Evolutionary conservation across 2,888 invertebrate genomes (phyloP).

Genomic region (Perithous albicinctus): DNA sequence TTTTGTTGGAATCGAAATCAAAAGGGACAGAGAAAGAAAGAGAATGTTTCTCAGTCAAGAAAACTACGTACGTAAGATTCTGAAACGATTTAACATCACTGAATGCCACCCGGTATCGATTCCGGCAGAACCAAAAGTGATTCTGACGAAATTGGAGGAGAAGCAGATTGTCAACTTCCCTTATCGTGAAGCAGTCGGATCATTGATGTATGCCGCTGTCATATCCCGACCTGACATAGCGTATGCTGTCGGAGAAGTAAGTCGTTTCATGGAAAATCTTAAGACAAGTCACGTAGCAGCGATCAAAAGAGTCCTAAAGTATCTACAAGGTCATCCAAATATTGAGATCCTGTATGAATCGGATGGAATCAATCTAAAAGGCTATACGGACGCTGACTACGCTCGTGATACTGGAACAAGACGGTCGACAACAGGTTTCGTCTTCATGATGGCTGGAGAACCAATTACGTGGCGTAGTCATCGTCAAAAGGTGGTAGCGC

Average conservation of each 20-base stretch:
- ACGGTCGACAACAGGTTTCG: constrained; percentile 65
- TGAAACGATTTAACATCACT: constrained; percentile 45
- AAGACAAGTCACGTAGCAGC: background rate
- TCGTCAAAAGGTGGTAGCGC: constrained; percentile 57
- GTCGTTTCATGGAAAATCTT: background rate
- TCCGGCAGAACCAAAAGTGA: constrained; percentile 39
- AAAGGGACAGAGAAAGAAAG: background rate
- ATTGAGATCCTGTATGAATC: background rate
- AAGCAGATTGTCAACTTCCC: background rate
- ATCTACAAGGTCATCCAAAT: background rate
- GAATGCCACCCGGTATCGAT: constrained; percentile 24
- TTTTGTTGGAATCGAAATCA: constrained; percentile 21
- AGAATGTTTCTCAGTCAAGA: constrained; percentile 20
- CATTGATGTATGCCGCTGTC: constrained; percentile 9
- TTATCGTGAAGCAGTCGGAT: constrained; percentile 11
- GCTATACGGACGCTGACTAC: constrained; percentile 67
- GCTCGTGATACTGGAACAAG: constrained; percentile 57
- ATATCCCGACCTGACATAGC: constrained; percentile 20
- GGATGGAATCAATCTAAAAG: background rate
- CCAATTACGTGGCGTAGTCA: constrained; percentile 67
- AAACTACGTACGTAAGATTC: constrained; percentile 48
- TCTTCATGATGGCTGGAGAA: constrained; percentile 62
- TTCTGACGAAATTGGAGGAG: background rate
- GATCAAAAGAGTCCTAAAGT: background rate
- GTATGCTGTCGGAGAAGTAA: background rate